Base-by-base conservation (phyloP, 2,888 invertebrate species). In the Gandaritis pyraliata region DNA sequence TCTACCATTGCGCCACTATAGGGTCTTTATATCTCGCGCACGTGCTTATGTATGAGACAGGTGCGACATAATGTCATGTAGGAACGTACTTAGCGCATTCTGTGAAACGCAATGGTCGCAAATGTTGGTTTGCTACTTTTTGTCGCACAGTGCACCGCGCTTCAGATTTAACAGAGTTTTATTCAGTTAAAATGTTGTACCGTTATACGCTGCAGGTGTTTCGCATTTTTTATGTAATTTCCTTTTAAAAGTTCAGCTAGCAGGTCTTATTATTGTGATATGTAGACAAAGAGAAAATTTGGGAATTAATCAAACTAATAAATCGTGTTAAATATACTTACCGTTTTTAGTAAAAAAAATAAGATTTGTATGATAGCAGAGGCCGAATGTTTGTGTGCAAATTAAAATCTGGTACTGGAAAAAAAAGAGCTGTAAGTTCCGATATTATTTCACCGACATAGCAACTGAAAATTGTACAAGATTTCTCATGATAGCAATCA, bases 41-140 rank as follows among this genome's bases (percentile, higher is more conserved):
- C 84, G 83, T 83, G 85, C 83, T 84, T 76, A 74, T 72, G 72
- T 66, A 76, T 70, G 65, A 60, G 68, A 70, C 70, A 71, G 75
- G 71, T 70, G 74, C 73, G 69, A 71, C 71, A 61, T 58, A 66
- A 66, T 67, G 69, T 71, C 65, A 55, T 60, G 63, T 23, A 23
- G 23, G 23, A 5, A 23, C 5, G 33, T 33, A 33, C 33, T 11
- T 57, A 61, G 58, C 70, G 65, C 76, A 80, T 75, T 74, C 79
- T 73, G 68, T 65, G 61, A 70, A 70, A 52, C 47, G 59, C 49
- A 49, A 43, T 45, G 33, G 38, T 68, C 69, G 72, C 43, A 43
- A 43, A 33, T 30, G 38, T 68, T 68, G 72, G 72, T 67, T 71
- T 70, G 70, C 69, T 64, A 70, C 73, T 80, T 80, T 77, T 80